phyloP scores from a whole-genome alignment of 2,888 invertebrate species.

The Agapetus fuscipes region DNA sequence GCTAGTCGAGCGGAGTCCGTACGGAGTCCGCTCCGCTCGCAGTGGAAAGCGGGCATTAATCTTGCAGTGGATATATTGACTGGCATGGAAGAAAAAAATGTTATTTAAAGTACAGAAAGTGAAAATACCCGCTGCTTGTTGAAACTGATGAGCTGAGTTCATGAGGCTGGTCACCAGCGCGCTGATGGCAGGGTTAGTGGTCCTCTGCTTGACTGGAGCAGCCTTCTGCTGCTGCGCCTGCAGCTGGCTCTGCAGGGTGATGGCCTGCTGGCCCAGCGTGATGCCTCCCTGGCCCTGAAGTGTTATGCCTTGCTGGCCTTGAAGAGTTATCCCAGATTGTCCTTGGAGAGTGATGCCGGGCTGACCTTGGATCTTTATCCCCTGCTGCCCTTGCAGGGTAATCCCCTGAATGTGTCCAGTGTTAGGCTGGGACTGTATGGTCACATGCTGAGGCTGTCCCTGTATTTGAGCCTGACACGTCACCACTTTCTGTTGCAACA shows the following conservation, averaged over 20 bases:
- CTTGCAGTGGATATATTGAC: no score
- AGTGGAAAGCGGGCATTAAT: no score
- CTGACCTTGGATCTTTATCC: constrained; percentile 1
- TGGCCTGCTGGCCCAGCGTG: constrained; percentile 7
- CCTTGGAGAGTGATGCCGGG: constrained; percentile 8
- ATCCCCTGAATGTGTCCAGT: constrained; percentile 4
- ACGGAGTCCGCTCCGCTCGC: no score
- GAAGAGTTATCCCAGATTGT: constrained; percentile 4
- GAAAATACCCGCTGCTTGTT: constrained; percentile 49
- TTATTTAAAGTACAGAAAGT: no score
- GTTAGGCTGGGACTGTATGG: constrained; percentile 5
- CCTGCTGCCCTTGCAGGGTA: constrained; percentile 13
- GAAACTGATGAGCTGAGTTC: constrained; percentile 75
- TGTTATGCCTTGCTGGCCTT: neutral
- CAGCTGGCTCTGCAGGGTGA: constrained; percentile 22
- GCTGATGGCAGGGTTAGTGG: constrained; percentile 60
- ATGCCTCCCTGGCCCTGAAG: neutral
- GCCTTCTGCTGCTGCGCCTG: constrained; percentile 35
- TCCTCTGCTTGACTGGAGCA: constrained; percentile 38
- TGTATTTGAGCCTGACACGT: constrained; percentile 15
- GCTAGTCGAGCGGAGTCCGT: no score
- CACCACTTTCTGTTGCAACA: constrained; percentile 16
- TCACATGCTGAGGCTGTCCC: constrained; percentile 12
- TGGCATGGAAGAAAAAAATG: no score
- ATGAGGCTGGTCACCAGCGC: constrained; percentile 71